These are phyloP conservation scores for Drosophila diplacantha DNA, from an alignment of 2,888 invertebrate genomes.

Conservation along the genomic window DNA sequence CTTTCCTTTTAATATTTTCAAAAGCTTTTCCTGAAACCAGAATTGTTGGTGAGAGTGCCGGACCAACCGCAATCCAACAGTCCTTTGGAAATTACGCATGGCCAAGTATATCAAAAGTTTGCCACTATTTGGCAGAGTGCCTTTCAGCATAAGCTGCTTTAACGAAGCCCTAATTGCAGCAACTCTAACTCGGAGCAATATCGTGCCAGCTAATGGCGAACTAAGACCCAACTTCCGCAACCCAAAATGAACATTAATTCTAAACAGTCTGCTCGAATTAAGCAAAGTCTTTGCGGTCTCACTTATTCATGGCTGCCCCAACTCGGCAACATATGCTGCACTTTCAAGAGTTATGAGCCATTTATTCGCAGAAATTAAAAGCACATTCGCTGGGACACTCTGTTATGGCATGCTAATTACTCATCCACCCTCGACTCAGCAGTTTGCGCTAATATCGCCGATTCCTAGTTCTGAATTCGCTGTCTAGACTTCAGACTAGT, in stretches of 20 bases:
- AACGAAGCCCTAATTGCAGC: slow-evolving; percentile 5
- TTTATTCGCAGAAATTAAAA: slow-evolving; percentile 44
- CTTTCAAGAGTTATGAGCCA: slow-evolving; percentile 52
- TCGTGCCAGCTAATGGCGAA: neutral
- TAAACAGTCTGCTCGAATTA: slow-evolving; percentile 8
- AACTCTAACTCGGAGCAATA: neutral
- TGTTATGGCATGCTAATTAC: slow-evolving; percentile 33
- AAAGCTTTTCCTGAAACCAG: neutral
- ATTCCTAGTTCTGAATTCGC: slow-evolving; percentile 16
- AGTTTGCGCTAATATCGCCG: slow-evolving; percentile 18
- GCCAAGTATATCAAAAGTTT: slow-evolving; percentile 4
- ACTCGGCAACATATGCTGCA: slow-evolving; percentile 52
- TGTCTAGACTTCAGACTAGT: slow-evolving; percentile 55
- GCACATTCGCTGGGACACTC: slow-evolving; percentile 10
- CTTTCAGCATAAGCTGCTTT: slow-evolving; percentile 1
- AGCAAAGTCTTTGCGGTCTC: slow-evolving; percentile 20
- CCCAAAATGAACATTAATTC: slow-evolving; percentile 21
- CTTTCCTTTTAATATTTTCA: neutral
- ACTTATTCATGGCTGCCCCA: slow-evolving; percentile 17
- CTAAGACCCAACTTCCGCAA: slow-evolving; percentile 10
- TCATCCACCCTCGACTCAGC: slow-evolving; percentile 4
- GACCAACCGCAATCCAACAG: neutral
- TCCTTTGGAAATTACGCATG: neutral
- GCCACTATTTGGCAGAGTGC: slow-evolving; percentile 6
- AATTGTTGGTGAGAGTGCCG: neutral